Base-by-base conservation (phyloP, 2,797 vertebrate genomes). In the Salmo trutta region DNA sequence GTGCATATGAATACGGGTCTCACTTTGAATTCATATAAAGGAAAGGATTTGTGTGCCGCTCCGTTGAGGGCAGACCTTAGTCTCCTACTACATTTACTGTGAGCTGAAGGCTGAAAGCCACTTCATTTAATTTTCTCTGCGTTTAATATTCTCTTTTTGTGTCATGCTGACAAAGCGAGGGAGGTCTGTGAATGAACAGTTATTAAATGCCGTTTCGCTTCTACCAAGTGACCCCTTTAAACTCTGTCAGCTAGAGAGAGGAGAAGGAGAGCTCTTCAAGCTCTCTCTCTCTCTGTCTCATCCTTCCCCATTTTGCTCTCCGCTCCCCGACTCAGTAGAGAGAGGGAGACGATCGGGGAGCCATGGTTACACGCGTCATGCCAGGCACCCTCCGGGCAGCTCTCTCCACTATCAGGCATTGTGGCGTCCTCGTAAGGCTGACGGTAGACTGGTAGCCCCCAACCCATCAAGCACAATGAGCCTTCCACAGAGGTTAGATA, bases 301-400 rank as follows among this genome's bases (percentile, higher is more conserved):
- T 33, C 17, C 1, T 19, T 2, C 27, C 66, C 2, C 27, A 14
- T 73, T 27, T 53, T 51, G 14, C 41, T 47, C 36, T 41, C 16
- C 53, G 72, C 59, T 21, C 56, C 24, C 56, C 76, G 65, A n/a
- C 19, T 56, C 27, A 74, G 75, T 24, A 41, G 77, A 75, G 17
- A 21, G 7, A 64, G 65, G 51, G 53, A 51, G 78, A 73, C 76
- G 83, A 4, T 17, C 73, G 79, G 68, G 77, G 83, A 71, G 78
- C 87, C 64, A 74, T 86, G 81, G 82, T 80, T 84, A 81, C 81
- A 71, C 73, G 75, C 77, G 76, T 78, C 82, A 74, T 51, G 10
- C 76, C 74, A 70, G n/a, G 54, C 72, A n/a, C 73, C 80, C 85
- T 1, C 2, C n/a, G 79, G 83, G 74, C 31, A 12, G 74, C 62